A percentile compares a stretch with the other conserved stretches of the same genome.
phyloP scores from a whole-genome alignment of 2,113 vertebrate species.

The Psittacula cyanocephala region DNA sequence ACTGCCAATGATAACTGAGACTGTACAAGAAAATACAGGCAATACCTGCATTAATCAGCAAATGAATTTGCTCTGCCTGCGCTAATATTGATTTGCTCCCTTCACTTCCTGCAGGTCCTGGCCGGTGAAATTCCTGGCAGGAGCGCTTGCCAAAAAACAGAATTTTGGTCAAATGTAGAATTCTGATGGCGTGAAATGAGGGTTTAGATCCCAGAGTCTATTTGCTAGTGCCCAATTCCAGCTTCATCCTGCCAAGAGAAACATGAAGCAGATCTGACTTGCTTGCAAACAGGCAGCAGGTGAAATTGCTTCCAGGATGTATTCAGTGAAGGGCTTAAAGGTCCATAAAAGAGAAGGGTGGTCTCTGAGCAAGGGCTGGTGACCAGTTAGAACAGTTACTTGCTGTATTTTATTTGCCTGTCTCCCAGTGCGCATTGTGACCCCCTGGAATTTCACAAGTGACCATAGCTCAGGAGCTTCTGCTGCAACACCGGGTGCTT shows the following conservation, averaged over 20 bases:
- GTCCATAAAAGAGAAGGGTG: fast-evolving
- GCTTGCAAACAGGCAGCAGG: not conserved
- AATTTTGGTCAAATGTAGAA: slow-evolving; percentile 20
- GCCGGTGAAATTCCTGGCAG: slow-evolving; percentile 7
- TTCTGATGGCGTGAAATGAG: not conserved
- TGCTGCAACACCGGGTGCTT: not conserved
- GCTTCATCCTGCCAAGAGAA: slow-evolving; percentile 24
- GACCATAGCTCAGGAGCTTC: not conserved
- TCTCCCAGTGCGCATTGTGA: not conserved
- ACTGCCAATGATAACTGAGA: not conserved
- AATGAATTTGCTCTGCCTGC: slow-evolving; percentile 8
- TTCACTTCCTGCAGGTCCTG: not conserved
- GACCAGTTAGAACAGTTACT: not conserved
- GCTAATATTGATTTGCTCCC: slow-evolving; percentile 4
- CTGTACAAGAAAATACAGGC: not conserved
- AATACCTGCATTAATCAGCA: not conserved
- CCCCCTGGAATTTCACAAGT: not conserved
- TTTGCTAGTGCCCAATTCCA: not conserved
- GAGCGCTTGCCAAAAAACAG: not conserved
- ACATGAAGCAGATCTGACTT: not conserved
- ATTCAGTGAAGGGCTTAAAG: not conserved
- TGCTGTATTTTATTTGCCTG: not conserved
- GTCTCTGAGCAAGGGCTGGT: not conserved
- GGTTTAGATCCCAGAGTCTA: not conserved
- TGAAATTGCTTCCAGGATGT: not conserved